Evolutionary conservation across 2,888 invertebrate species (phyloP).

Genomic region (Amphipoea oculea): DNA sequence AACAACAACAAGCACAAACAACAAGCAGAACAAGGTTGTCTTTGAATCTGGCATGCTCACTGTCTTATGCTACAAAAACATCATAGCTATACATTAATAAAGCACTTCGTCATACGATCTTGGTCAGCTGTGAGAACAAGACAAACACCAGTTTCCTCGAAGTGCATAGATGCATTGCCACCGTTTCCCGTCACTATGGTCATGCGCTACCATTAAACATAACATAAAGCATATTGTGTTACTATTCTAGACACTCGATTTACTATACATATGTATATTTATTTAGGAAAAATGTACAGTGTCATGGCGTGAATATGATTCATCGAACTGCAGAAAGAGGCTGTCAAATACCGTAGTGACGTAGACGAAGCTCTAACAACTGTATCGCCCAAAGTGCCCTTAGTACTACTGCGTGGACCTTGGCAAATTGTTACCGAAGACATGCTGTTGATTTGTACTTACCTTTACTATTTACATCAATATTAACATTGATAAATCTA

Average conservation of each 20-base stretch:
- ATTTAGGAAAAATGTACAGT: not conserved
- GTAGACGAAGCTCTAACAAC: too few relatives aligned
- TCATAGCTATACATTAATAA: not conserved
- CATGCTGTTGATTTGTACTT: too few relatives aligned
- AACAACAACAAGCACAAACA: too few relatives aligned
- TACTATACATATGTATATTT: not conserved
- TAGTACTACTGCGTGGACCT: too few relatives aligned
- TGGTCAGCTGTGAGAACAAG: not conserved
- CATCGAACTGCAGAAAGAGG: too few relatives aligned
- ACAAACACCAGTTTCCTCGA: constrained; percentile 25
- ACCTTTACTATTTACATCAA: too few relatives aligned
- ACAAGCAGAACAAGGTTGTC: too few relatives aligned
- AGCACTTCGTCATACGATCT: not conserved
- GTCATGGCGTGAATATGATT: not conserved
- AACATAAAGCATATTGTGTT: constrained; percentile 15
- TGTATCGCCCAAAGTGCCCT: too few relatives aligned
- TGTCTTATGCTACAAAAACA: not conserved
- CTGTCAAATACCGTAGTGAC: too few relatives aligned
- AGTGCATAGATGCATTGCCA: constrained; percentile 11
- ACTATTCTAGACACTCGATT: constrained; percentile 2
- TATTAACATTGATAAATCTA: too few relatives aligned
- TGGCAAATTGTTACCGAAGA: too few relatives aligned
- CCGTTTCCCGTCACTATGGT: constrained; percentile 20
- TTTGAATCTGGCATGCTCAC: not conserved
- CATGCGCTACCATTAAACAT: constrained; percentile 30